A percentile compares a stretch with the other conserved stretches of the same genome.
Evolutionary conservation across 2,888 invertebrate species (phyloP).

Genomic region (Erebia aethiops): DNA sequence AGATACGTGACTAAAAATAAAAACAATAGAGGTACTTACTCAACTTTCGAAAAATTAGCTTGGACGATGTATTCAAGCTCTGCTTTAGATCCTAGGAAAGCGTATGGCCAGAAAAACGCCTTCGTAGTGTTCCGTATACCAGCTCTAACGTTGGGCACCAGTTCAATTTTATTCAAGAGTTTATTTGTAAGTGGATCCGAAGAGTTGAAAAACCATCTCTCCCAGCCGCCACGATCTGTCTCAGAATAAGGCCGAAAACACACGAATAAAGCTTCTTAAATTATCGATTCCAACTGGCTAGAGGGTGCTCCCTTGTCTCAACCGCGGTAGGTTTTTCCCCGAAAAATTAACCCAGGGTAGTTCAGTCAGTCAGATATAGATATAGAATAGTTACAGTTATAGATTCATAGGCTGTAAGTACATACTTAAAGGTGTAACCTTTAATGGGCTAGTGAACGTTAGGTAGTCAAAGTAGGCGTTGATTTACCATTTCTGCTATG

Average conservation of each 20-base stretch:
- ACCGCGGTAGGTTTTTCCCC: too few relatives aligned
- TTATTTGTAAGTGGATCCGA: conserved; percentile 84
- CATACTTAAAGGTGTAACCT: too few relatives aligned
- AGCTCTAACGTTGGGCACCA: conserved; percentile 85
- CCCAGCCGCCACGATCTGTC: conserved; percentile 90
- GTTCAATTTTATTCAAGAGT: conserved; percentile 86
- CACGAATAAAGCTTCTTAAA: not conserved
- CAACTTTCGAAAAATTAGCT: conserved; percentile 85
- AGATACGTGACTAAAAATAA: too few relatives aligned
- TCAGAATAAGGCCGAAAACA: not conserved
- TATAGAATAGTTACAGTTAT: too few relatives aligned
- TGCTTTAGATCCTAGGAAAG: conserved; percentile 88
- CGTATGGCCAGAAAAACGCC: conserved; percentile 90
- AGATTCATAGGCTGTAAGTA: too few relatives aligned
- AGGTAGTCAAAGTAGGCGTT: too few relatives aligned
- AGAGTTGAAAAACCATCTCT: conserved; percentile 87
- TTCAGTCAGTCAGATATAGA: too few relatives aligned
- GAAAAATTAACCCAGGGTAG: too few relatives aligned
- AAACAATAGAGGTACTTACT: conserved; percentile 47
- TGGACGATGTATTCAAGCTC: conserved; percentile 88
- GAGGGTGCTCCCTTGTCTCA: too few relatives aligned
- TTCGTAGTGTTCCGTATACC: conserved; percentile 89
- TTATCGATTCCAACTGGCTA: not conserved
- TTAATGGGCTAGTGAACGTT: too few relatives aligned
- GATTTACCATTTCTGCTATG: too few relatives aligned